These are phyloP conservation scores for Burhinus oedicnemus DNA, from an alignment of 2,113 vertebrate species.

Conservation along the genomic window DNA sequence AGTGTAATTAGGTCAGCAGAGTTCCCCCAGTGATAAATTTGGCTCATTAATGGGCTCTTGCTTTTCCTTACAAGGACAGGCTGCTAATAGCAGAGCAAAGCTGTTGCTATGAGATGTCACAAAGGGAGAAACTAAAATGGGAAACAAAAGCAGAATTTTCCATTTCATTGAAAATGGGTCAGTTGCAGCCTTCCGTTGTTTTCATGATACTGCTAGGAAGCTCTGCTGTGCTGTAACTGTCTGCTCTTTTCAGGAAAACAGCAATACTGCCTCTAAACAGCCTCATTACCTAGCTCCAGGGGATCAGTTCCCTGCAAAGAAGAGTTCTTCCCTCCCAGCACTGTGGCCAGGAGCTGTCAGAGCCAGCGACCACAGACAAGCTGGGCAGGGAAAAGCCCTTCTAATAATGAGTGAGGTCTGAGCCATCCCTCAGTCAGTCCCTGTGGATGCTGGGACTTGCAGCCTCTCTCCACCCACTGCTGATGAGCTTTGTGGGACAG, in stretches of 20 bases:
- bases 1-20: slow-evolving; percentile 26
- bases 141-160: slow-evolving; percentile 28
- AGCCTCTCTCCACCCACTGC: not conserved
- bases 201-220: not conserved
- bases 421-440: not conserved
- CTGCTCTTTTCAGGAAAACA: not conserved
- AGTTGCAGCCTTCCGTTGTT: not conserved
- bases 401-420: not conserved
- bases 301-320: not conserved
- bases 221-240: not conserved
- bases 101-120: slow-evolving; percentile 46
- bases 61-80: slow-evolving; percentile 9
- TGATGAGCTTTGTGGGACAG: not conserved
- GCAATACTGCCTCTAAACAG: not conserved
- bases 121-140: slow-evolving; percentile 19
- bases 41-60: not conserved
- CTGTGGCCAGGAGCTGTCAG: not conserved
- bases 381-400: not conserved
- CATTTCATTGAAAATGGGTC: slow-evolving; percentile 30
- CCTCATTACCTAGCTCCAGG: not conserved
- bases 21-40: not conserved
- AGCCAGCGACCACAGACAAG: not conserved
- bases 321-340: not conserved
- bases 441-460: not conserved
- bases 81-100: not conserved